These are phyloP conservation scores for Glandiceps talaboti DNA, from an alignment of 53 echinoderm and acorn worm genomes.

Conservation along the genomic window DNA sequence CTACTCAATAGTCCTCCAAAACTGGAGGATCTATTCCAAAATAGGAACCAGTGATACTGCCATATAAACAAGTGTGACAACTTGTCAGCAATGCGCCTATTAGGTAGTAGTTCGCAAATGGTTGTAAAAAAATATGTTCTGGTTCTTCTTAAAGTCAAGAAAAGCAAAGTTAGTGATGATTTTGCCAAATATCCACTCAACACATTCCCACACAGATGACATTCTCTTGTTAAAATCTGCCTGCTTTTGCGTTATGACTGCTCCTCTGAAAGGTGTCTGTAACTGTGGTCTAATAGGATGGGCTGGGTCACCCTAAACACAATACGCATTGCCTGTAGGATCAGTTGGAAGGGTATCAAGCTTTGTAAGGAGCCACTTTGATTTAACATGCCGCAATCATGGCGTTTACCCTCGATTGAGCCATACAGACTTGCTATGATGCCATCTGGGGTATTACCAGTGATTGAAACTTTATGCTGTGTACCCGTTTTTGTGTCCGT, in stretches of 20 bases:
- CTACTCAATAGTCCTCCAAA: not conserved
- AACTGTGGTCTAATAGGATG: constrained; percentile 13
- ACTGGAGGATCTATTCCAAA: constrained; percentile 3
- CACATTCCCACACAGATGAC: constrained; percentile 8
- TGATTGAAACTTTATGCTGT: constrained; percentile 17
- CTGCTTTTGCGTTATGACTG: not conserved
- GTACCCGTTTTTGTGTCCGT: constrained; percentile 24
- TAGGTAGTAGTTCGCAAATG: not conserved
- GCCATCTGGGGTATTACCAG: constrained; percentile 37
- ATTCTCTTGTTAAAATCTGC: not conserved
- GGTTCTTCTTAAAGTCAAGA: constrained; percentile 4
- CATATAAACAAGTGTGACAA: constrained; percentile 3
- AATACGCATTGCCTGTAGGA: not conserved
- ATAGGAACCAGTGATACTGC: not conserved
- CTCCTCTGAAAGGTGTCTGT: not conserved
- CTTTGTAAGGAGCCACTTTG: not conserved
- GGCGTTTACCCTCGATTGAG: not conserved
- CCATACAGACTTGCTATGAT: constrained; percentile 31
- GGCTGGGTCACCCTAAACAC: constrained; percentile 7
- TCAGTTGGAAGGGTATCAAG: not conserved
- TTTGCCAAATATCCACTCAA: constrained; percentile 16
- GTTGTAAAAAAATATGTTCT: not conserved
- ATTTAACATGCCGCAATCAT: not conserved
- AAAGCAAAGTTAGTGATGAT: constrained; percentile 1
- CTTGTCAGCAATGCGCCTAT: not conserved